Percentiles rank a stretch among this genome's conserved stretches.
Conservation (phyloP, 2,888 invertebrate genomes). For the Periphyllus acericola region DNA sequence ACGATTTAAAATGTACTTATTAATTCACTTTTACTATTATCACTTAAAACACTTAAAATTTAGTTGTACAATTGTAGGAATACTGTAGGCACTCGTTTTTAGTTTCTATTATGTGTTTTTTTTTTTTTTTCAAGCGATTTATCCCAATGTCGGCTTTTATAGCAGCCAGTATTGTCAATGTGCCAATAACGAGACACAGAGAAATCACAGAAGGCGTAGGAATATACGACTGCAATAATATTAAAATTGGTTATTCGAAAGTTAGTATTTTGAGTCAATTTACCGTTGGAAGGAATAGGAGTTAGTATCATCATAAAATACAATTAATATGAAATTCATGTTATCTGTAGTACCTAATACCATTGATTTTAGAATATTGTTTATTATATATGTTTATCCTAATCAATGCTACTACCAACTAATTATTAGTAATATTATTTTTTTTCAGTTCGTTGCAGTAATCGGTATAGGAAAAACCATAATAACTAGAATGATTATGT, state of each 20-base stretch:
- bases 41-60: too few species aligned
- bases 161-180: constrained; percentile 12
- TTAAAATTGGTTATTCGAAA: constrained; percentile 34
- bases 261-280: constrained; percentile 19
- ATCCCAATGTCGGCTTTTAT: background rate
- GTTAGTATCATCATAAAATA: background rate
- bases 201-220: constrained; percentile 28
- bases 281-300: too few species aligned
- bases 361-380: too few species aligned
- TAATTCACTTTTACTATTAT: too few species aligned
- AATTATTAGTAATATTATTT: background rate
- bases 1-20: too few species aligned
- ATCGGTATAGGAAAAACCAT: constrained; percentile 51
- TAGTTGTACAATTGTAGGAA: too few species aligned
- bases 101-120: background rate
- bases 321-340: background rate
- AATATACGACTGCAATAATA: constrained; percentile 38
- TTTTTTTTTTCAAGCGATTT: background rate
- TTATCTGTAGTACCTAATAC: too few species aligned
- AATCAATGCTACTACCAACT: too few species aligned
- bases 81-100: background rate
- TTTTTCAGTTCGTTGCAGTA: constrained; percentile 36
- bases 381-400: too few species aligned
- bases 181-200: constrained; percentile 30
- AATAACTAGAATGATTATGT: constrained; percentile 31